Conservation (phyloP, 2,113 vertebrate genomes). For the Forbesichthys agassizii region DNA sequence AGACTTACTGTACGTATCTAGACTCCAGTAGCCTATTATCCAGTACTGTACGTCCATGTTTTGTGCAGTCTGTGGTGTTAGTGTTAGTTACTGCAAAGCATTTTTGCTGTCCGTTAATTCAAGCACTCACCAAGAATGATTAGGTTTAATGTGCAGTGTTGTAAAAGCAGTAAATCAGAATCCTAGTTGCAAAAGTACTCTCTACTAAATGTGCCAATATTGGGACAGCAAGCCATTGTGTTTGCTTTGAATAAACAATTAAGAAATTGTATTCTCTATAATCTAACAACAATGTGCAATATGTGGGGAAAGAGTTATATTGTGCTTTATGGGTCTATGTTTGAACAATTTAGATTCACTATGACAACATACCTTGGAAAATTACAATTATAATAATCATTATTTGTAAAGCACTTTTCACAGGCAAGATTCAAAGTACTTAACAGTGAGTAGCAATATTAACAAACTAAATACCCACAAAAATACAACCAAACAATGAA, state of each 20-base stretch:
- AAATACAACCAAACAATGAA: constrained; percentile 10
- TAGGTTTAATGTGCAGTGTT: too few relatives aligned
- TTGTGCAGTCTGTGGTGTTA: too few relatives aligned
- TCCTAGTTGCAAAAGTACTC: too few relatives aligned
- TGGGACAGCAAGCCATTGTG: too few relatives aligned
- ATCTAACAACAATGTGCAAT: constrained; percentile 59
- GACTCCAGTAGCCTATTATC: too few relatives aligned
- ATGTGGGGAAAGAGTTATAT: constrained; percentile 55
- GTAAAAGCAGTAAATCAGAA: too few relatives aligned
- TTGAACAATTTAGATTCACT: constrained; percentile 32
- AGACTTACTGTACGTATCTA: too few relatives aligned
- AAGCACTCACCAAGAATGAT: background rate
- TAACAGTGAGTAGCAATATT: constrained; percentile 46
- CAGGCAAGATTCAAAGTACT: constrained; percentile 51
- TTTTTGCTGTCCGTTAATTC: too few relatives aligned
- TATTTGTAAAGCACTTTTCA: constrained; percentile 56
- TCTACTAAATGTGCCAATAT: too few relatives aligned
- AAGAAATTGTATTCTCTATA: constrained; percentile 50
- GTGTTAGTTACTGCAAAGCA: background rate
- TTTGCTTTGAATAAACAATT: constrained; percentile 1
- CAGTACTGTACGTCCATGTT: too few relatives aligned
- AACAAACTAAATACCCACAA: constrained; percentile 43
- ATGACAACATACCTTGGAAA: constrained; percentile 59
- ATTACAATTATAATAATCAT: constrained; percentile 40
- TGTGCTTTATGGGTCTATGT: constrained; percentile 36